phyloP scores from a whole-genome alignment of 2,113 vertebrate species.

The human (Homo sapiens) region GRCh38 chr2:32362001-32362500 shows the following conservation, averaged over 20 bases:
- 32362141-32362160: not conserved
- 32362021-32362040: conserved; percentile 1
- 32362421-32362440: too few relatives aligned
- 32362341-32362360: too few relatives aligned
- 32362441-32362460: too few relatives aligned
- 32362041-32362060: not conserved
- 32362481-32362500: too few relatives aligned
- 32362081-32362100: not conserved
- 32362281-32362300: conserved; percentile 10
- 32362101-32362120: not conserved
- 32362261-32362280: conserved; percentile 21
- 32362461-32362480: too few relatives aligned
- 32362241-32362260: not conserved
- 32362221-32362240: conserved; percentile 23
- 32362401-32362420: too few relatives aligned
- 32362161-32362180: not conserved
- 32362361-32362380: too few relatives aligned
- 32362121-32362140: conserved; percentile 7
- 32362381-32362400: too few relatives aligned
- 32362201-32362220: not conserved
- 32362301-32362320: not conserved
- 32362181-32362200: conserved; percentile 30
- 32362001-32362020: not conserved
- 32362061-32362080: not conserved
- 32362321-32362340: too few relatives aligned